Percentiles rank a stretch among this genome's conserved stretches.
Conservation (phyloP, 1,140 invertebrate genomes). For the Campoletis sonorensis region DNA sequence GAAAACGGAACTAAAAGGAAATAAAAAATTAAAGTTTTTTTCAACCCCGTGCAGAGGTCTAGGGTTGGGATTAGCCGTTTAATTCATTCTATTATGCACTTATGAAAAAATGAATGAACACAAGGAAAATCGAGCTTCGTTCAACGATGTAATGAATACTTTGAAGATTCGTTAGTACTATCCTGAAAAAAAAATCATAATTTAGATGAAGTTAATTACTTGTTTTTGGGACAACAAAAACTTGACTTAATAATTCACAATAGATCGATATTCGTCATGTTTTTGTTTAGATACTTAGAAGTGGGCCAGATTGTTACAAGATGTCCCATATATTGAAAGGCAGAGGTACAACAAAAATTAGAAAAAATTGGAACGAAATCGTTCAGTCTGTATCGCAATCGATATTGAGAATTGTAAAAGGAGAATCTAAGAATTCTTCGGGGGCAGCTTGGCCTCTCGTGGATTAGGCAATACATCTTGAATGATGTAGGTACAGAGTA, state of each 20-base stretch:
- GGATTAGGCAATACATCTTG: slow-evolving; percentile 10
- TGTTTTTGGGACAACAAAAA: not conserved
- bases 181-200: not conserved
- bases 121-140: too few relatives aligned
- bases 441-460: not conserved
- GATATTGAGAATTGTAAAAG: not conserved
- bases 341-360: not conserved
- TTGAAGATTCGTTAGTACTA: too few relatives aligned
- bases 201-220: not conserved
- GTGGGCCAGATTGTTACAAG: not conserved
- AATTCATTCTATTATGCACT: too few relatives aligned
- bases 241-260: not conserved
- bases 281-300: too few relatives aligned
- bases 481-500: not conserved
- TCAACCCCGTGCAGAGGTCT: too few relatives aligned
- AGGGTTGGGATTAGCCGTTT: too few relatives aligned
- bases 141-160: too few relatives aligned
- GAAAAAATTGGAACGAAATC: not conserved
- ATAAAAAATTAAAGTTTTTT: too few relatives aligned
- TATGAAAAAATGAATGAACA: too few relatives aligned
- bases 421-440: not conserved
- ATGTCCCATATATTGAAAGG: not conserved
- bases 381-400: not conserved
- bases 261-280: too few relatives aligned
- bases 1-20: too few relatives aligned